phyloP scores from a whole-genome alignment of 1,140 invertebrate genomes.

The Trigoniulus corallinus region DNA sequence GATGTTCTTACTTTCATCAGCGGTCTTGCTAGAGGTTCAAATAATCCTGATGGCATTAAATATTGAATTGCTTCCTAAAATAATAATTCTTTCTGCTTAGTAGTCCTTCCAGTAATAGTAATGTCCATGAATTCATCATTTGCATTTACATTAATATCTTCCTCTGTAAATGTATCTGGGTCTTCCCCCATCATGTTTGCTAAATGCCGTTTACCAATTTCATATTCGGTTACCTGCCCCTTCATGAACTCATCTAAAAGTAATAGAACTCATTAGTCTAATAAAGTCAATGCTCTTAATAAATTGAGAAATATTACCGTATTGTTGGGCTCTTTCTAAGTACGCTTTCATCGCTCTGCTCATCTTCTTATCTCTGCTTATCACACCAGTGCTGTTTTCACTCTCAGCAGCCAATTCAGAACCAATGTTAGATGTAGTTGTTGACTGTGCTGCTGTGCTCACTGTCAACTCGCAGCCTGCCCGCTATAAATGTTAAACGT shows the following conservation, averaged over 20 bases:
- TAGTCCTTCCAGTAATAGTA: neutral
- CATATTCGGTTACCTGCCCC: conserved; percentile 59
- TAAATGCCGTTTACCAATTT: conserved; percentile 82
- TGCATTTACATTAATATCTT: conserved; percentile 65
- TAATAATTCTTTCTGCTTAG: conserved; percentile 6
- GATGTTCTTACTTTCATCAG: conserved; percentile 42
- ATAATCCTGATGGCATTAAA: conserved; percentile 80
- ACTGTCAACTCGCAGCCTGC: no score
- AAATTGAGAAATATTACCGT: conserved; percentile 32
- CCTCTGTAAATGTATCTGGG: conserved; percentile 66
- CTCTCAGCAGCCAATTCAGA: no score
- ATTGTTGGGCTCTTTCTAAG: conserved; percentile 54
- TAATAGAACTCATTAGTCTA: neutral
- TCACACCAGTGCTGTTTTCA: neutral
- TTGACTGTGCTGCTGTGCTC: no score
- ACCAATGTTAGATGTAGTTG: no score
- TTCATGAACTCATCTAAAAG: conserved; percentile 62
- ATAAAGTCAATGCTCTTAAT: neutral
- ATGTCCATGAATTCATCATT: neutral
- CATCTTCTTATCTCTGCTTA: neutral
- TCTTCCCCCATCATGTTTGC: conserved; percentile 98
- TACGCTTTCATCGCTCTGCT: conserved; percentile 80
- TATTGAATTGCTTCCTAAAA: conserved; percentile 70
- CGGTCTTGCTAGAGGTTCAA: conserved; percentile 59
- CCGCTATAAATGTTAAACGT: no score